These are phyloP conservation scores for Falco cherrug DNA, from an alignment of 2,797 vertebrate species.

Conservation along the genomic window DNA sequence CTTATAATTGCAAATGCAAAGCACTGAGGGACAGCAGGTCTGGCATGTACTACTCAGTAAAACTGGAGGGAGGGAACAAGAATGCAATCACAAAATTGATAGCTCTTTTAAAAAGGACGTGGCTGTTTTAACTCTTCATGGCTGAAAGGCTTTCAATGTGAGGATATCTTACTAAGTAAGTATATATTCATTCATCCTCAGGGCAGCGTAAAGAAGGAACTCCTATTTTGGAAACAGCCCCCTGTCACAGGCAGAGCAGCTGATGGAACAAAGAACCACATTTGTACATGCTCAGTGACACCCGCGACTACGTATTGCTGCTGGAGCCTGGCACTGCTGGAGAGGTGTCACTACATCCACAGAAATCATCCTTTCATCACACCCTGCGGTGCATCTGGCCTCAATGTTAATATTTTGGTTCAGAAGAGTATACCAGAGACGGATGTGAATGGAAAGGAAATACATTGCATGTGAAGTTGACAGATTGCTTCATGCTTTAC, in stretches of 20 bases:
- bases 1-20: not conserved
- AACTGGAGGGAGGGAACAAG: not conserved
- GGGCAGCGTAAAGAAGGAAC: slow-evolving; percentile 14
- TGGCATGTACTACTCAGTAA: not conserved
- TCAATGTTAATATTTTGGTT: not conserved
- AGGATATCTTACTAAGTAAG: not conserved
- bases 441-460: not conserved
- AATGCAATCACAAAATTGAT: not conserved
- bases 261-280: slow-evolving; percentile 18
- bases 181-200: not conserved
- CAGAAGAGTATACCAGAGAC: not conserved
- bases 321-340: not conserved
- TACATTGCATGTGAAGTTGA: not conserved
- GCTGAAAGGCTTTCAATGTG: not conserved
- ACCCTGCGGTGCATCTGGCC: fast-evolving
- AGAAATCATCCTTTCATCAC: not conserved
- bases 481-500: not conserved
- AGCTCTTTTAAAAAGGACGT: not conserved
- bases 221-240: not conserved
- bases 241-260: slow-evolving; percentile 26
- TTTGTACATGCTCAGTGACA: not conserved
- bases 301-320: not conserved
- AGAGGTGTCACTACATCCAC: not conserved
- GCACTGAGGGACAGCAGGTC: not conserved
- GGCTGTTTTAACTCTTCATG: not conserved